A percentile compares a stretch with the other conserved stretches of the same genome.
These are phyloP conservation scores for Cepaea hortensis DNA, from an alignment of 2,888 invertebrate species.

Conservation along the genomic window DNA sequence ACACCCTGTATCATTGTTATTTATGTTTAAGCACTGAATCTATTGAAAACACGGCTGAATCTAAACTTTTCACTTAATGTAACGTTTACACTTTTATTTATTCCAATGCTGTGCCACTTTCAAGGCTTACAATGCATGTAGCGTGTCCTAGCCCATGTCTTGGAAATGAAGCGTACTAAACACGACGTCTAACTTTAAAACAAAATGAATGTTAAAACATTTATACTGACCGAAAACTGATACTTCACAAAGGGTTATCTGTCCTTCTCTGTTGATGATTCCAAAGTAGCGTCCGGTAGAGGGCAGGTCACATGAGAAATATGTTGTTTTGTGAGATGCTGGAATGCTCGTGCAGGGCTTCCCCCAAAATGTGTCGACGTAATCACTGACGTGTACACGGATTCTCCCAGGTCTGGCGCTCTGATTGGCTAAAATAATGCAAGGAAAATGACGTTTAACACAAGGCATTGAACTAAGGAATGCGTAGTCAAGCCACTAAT, in stretches of 20 bases:
- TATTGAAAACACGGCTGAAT: too few species aligned
- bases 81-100: too few species aligned
- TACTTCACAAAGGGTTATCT: slow-evolving; percentile 55
- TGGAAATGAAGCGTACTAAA: neutral
- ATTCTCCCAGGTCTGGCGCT: slow-evolving; percentile 25
- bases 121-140: too few species aligned
- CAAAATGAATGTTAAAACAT: neutral
- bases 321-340: slow-evolving; percentile 17
- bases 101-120: too few species aligned
- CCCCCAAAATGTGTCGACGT: slow-evolving; percentile 43
- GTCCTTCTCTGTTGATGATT: slow-evolving; percentile 34
- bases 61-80: too few species aligned
- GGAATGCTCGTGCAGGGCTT: slow-evolving; percentile 40
- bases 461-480: neutral
- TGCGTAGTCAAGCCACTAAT: too few species aligned
- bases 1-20: too few species aligned
- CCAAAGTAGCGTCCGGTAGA: slow-evolving; percentile 41
- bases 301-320: slow-evolving; percentile 38
- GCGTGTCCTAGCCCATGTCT: too few species aligned
- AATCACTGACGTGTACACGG: slow-evolving; percentile 42
- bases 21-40: too few species aligned
- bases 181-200: neutral
- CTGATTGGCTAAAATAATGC: slow-evolving; percentile 27
- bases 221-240: slow-evolving; percentile 50
- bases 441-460: neutral